Percentiles rank a stretch among this genome's conserved stretches.
Conservation (phyloP, 2,113 vertebrate genomes). For the Agapornis roseicollis region DNA sequence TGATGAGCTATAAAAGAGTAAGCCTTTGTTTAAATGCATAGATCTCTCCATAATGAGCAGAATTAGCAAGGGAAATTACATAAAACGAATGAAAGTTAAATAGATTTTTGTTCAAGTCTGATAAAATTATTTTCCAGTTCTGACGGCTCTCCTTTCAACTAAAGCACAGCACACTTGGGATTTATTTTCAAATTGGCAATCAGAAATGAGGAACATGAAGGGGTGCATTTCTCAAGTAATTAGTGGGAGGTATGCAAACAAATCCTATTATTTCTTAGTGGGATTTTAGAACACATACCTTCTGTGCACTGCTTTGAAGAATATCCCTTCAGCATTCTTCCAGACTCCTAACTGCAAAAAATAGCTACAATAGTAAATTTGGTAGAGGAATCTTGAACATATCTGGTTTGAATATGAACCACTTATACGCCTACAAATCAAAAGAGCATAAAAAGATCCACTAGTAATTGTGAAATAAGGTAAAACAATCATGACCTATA, state of each 20-base stretch:
- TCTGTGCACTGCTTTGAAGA: conserved; percentile 29
- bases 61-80: conserved; percentile 60
- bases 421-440: rapidly evolving
- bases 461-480: neutral
- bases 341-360: neutral
- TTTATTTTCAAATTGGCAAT: conserved; percentile 44
- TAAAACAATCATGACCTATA: neutral
- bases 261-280: conserved; percentile 48
- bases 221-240: conserved; percentile 6
- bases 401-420: neutral
- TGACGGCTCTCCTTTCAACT: neutral
- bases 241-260: conserved; percentile 45
- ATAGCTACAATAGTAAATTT: neutral
- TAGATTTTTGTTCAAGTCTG: conserved; percentile 59
- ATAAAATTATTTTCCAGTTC: conserved; percentile 56
- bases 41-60: conserved; percentile 45
- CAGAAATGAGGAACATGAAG: conserved; percentile 29
- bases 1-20: conserved; percentile 42
- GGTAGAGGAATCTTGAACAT: neutral
- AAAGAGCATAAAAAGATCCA: neutral
- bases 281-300: conserved; percentile 47
- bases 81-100: conserved; percentile 46
- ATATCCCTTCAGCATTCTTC: conserved; percentile 6
- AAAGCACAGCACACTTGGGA: neutral
- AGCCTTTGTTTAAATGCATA: conserved; percentile 57